Base-by-base conservation (phyloP, 2,797 vertebrate genomes). In the Miichthys miiuy region DNA sequence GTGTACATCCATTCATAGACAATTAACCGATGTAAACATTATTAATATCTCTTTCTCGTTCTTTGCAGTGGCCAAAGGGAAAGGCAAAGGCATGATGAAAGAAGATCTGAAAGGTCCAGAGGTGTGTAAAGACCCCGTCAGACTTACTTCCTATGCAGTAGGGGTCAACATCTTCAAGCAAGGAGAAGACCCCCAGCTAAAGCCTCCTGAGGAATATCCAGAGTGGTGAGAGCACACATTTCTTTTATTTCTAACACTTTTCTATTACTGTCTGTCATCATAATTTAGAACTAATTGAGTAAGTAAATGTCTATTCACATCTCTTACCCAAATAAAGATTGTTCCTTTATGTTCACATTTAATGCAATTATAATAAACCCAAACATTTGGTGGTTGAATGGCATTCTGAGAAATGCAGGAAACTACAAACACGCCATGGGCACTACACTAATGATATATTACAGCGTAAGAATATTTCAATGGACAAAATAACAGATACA, bases 131-230 rank as follows among this genome's bases (percentile, higher is more conserved):
- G 97, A 99, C 79, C 94, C 97, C 0, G 46, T 75, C 8, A 91
- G 25, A 85, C 95, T 99, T 5, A 92, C 96, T 17, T 89, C 96
- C 0, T 70, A 97, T 0, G 97, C 97, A 76, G 95, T 98, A 61
- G 97, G 98, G 0, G 96, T 93, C 42, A 99, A 97, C 77, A 96
- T 98, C 86, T 95, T 95, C 68, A 98, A 98, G 84, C 91, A 96
- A 18, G 96, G 97, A 21, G 95, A 96, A 0, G 97, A 98, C 61
- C 97, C 97, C 54, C 84, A 86, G 68, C 90, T 99, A 68, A 97
- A 96, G 86, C 82, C 96, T 0, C 84, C 87, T 0, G 89, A 94
- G 0, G 95, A 98, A 72, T 99, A 99, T 77, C 97, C 98, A 0
- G 96, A 96, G 51, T 99, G 97, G 98, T 99, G 87, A 90, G 87